A percentile compares a stretch with the other conserved stretches of the same genome.
phyloP scores from a whole-genome alignment of 2,888 invertebrate genomes.

The Cantharis lateralis region DNA sequence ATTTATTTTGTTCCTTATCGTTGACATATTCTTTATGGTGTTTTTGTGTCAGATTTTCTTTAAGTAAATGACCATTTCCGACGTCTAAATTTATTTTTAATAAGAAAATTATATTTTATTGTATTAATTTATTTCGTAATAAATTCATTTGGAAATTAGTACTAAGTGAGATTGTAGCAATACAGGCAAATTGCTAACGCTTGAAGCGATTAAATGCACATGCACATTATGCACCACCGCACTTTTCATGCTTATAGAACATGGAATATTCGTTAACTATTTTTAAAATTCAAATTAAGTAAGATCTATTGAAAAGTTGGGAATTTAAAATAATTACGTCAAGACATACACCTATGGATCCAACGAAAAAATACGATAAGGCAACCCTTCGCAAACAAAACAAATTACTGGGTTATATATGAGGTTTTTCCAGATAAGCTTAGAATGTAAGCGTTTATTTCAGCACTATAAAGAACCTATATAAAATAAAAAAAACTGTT shows the following conservation, averaged over 20 bases:
- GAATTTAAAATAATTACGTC: neutral
- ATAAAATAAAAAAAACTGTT: neutral
- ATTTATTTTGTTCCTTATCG: conserved; percentile 2
- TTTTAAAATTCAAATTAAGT: neutral
- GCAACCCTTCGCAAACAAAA: neutral
- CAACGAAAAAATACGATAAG: neutral
- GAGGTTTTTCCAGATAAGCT: neutral
- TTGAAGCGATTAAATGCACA: neutral
- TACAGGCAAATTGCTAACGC: neutral
- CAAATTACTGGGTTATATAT: neutral
- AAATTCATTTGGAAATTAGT: neutral
- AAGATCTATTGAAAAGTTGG: neutral
- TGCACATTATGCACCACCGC: neutral
- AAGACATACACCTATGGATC: neutral
- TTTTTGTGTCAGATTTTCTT: neutral
- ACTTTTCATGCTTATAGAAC: neutral
- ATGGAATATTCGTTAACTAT: neutral
- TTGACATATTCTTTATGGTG: neutral
- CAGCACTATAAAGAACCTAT: neutral
- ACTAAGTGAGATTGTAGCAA: neutral
- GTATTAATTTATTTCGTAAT: neutral
- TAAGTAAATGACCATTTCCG: neutral
- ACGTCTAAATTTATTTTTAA: neutral
- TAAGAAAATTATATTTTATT: neutral
- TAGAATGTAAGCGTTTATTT: neutral